Evolutionary conservation across 2,797 vertebrate species (phyloP), one percentile per base, ranked within the genome.

Genomic region (Parauchenoglanis ngamensis): DNA sequence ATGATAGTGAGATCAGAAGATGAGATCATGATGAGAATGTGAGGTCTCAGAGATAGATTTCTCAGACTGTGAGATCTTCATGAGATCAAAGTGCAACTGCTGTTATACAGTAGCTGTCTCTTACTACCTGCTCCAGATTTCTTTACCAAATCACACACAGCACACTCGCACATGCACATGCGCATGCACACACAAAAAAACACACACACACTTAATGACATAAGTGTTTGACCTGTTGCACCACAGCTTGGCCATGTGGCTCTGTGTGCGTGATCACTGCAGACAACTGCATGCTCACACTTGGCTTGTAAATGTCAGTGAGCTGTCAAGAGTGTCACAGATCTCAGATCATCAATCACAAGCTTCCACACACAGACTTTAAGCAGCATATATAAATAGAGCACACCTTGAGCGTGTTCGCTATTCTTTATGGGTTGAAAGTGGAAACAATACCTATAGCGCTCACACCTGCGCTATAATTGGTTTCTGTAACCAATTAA

Each of bases 281-380:
- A 87, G 87, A 87, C 91, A 92, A 91, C 90, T 92, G 92, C 75
- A 28, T 35, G 59, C 57, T 84, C 85, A 90, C 92, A 90, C 87
- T 87, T 85, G 88, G 82, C 85, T 90, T 86, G 86, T 88, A 90
- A 91, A 90, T 88, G 85, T 90, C 89, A 91, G 75, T 35, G 87
- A 73, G 85, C 88, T 92, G 90, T 90, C 92, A 91, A 40, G 44
- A 86, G 77, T 44, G 57, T 85, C 83, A 84, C 87, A 79, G 81
- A 86, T 61, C 65, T 54, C 56, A 83, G 59, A 63, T 79, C 72
- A 54, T 63, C 52, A 52, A 49, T 81, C 80, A 68, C 57, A 68
- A 59, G 15, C 80, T 91, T 85, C 56, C 83, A 84, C 63, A 28
- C 46, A 67, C 49, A 8, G 75, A 81, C 85, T 84, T 82, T 23